A percentile compares a stretch with the other conserved stretches of the same genome.
phyloP scores from a whole-genome alignment of 2,113 vertebrate genomes.

The Heloderma charlesbogerti region DNA sequence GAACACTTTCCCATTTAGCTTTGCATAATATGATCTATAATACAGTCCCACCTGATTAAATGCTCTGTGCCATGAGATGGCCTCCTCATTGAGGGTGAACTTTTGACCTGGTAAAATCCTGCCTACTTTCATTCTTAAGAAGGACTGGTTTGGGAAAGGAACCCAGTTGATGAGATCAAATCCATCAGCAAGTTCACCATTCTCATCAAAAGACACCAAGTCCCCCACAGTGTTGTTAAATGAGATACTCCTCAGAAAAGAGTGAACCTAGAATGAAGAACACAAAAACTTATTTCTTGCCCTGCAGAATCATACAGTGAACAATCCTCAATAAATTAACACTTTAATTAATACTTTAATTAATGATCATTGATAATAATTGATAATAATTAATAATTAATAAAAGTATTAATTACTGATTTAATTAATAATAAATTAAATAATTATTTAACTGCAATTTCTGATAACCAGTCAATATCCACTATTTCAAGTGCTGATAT shows the following conservation, averaged over 20 bases:
- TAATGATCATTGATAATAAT: too few relatives aligned
- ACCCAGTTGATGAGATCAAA: conserved; percentile 33
- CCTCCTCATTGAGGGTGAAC: not conserved
- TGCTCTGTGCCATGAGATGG: not conserved
- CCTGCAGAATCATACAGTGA: not conserved
- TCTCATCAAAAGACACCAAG: conserved; percentile 23
- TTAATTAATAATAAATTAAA: too few relatives aligned
- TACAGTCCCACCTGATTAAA: conserved; percentile 2
- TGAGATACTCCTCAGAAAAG: conserved; percentile 2
- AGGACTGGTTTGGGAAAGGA: conserved; percentile 22
- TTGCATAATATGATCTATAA: not conserved
- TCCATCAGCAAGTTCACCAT: conserved; percentile 7
- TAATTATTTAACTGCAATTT: too few relatives aligned
- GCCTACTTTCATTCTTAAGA: conserved; percentile 17
- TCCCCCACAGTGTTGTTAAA: conserved; percentile 7
- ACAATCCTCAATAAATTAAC: not conserved
- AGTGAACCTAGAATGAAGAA: not conserved
- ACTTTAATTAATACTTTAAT: too few relatives aligned
- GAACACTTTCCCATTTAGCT: not conserved
- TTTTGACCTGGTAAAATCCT: not conserved
- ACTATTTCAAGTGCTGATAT: too few relatives aligned
- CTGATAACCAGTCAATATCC: too few relatives aligned
- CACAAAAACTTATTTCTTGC: not conserved
- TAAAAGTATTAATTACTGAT: too few relatives aligned
- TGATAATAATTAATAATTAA: too few relatives aligned